These are phyloP conservation scores for Rugalucina vietnamica DNA, from an alignment of 2,888 invertebrate genomes.

Conservation along the genomic window DNA sequence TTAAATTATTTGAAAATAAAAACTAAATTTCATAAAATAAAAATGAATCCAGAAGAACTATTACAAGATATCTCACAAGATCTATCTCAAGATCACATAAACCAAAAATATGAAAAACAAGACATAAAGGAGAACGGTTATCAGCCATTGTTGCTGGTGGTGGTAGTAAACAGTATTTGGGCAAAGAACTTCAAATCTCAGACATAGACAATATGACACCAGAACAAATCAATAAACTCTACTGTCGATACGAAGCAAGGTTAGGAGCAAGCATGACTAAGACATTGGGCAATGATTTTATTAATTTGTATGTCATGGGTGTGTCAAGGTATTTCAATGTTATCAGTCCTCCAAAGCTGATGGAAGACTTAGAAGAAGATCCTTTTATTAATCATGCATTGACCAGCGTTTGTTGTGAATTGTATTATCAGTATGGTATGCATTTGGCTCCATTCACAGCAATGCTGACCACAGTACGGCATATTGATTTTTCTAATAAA, in stretches of 20 bases:
- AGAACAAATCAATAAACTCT: too few relatives aligned
- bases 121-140: too few relatives aligned
- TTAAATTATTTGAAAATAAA: too few relatives aligned
- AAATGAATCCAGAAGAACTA: not conserved
- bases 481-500: not conserved
- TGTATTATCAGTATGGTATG: not conserved
- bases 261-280: not conserved
- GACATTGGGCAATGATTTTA: conserved; percentile 7
- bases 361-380: conserved; percentile 8
- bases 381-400: not conserved
- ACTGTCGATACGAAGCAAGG: conserved; percentile 1
- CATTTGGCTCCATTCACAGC: conserved; percentile 1
- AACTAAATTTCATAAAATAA: not conserved
- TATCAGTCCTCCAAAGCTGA: not conserved
- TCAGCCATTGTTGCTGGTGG: conserved; percentile 17
- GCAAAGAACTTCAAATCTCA: not conserved
- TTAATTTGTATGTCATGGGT: conserved; percentile 9
- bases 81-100: not conserved
- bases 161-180: not conserved
- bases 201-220: too few relatives aligned
- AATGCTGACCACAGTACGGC: conserved; percentile 4
- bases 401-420: not conserved
- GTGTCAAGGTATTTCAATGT: conserved; percentile 5
- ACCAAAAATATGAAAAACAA: too few relatives aligned
- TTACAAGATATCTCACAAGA: not conserved